Evolutionary conservation across 1,140 invertebrate species (phyloP), one percentile per base, ranked within the genome.

Genomic region (Sitobion miscanthi): DNA sequence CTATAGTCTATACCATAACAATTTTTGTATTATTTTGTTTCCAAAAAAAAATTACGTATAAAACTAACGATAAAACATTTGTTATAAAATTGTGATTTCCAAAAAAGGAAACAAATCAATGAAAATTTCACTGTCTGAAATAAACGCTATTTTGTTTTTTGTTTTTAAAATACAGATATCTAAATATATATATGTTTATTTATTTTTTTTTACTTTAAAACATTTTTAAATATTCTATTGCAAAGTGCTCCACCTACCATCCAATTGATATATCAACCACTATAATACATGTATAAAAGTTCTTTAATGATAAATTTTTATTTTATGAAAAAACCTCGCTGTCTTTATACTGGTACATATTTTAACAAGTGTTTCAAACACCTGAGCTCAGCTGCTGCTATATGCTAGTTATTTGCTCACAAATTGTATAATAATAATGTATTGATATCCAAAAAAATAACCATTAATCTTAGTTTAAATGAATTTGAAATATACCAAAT

Each of bases 261-360:
- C 3, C 85, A 47, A 86, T 30, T 86, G 4, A 45, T 86, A 86
- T 47, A 86, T 45, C 85, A 86, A 86, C 85, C 42, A 86, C 9
- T 30, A 30, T 42, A 42, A 42, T 42, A 42, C 23, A 83, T 2
- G 23, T 47, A 86, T 86, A 30, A 25, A 30, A 86, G 11, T 30
- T n/a, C 45, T 87, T 87, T 87, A 87, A 49, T 87, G 14, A 49
- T 21, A 87, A 45, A 87, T 47, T 87, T 49, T n/a, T 87, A 7
- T 87, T 87, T 87, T 49, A 49, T 45, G 14, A 14, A 14, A 87
- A 87, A 47, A 49, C 45, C 85, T 2, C 30, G 5, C n/a, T 77
- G 62, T 30, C 3, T 77, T 87, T 87, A 45, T 47, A 47, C 30
- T 49, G 11, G 38, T 49, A 87, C 45, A 87, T 49, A 25, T 49